Evolutionary conservation across 2,888 invertebrate species (phyloP), one percentile per base, ranked within the genome.

Genomic region (Panzeria rudis): DNA sequence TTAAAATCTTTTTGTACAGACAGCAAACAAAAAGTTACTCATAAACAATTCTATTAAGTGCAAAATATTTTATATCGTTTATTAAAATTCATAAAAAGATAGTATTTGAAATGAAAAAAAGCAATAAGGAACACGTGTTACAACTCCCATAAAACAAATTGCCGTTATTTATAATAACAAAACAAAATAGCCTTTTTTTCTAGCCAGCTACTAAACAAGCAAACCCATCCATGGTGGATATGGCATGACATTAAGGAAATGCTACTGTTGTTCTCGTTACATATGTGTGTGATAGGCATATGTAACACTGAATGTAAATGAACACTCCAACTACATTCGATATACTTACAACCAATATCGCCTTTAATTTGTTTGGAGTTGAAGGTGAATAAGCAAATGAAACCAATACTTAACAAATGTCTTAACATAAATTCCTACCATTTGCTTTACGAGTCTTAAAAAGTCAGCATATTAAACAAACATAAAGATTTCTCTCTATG

Each of bases 321-420:
- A 25, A 7, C 17, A 56, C 25, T 41, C 25, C 23, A 20, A 52
- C 62, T 44, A 44, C 50, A 41, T 54, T 68, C 35, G 2, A 38
- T 71, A 50, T 38, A 56, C 50, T 23, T 61, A 52, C 68, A 62
- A n/a, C 29, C 68, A 59, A 44, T 68, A 76, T 69, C 73, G 47
- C 69, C 64, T 73, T 78, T 85, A 73, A 78, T 82, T 61, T 79
- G 69, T 69, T 68, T 32, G 9, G 17, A 66, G 77, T 78, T 69
- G 61, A 77, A 82, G 82, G 62, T 75, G 82, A 73, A 73, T 85
- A 81, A 82, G 82, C 75, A 85, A 85, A 85, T 85, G 85, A 82
- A 85, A 85, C 85, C 82, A 85, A 85, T 85, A 85, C 85, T 82
- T 82, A 85, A 85, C 78, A 85, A 85, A 85, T 85, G 78, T 85